Percentiles rank a stretch among this genome's conserved stretches.
These are phyloP conservation scores for Thymelicus sylvestris DNA, from an alignment of 2,888 invertebrate species.

Conservation along the genomic window DNA sequence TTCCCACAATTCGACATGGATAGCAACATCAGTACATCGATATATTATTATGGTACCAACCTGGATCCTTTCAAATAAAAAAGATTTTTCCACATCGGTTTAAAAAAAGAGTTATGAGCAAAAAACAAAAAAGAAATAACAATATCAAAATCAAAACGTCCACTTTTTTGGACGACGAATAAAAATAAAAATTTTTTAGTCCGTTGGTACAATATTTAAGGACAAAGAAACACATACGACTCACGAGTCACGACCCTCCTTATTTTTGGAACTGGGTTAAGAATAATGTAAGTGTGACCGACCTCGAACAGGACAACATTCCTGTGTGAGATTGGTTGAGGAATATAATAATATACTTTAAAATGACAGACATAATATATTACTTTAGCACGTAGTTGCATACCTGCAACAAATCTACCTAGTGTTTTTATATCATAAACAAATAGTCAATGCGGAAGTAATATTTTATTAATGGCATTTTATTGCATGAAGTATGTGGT, in stretches of 20 bases:
- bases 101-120: too few relatives aligned
- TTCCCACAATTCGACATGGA: too few relatives aligned
- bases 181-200: background rate
- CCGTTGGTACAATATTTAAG: background rate
- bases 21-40: too few relatives aligned
- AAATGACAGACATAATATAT: too few relatives aligned
- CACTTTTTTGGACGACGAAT: too few relatives aligned
- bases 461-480: conserved; percentile 20
- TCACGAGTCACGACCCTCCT: background rate
- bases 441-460: conserved; percentile 23
- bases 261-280: conserved; percentile 1
- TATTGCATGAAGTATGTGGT: conserved; percentile 9
- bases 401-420: too few relatives aligned
- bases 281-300: conserved; percentile 5
- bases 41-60: too few relatives aligned
- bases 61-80: too few relatives aligned
- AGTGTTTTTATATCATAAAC: background rate
- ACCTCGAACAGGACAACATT: conserved; percentile 2
- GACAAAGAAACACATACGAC: background rate
- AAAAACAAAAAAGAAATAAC: too few relatives aligned
- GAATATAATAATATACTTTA: background rate
- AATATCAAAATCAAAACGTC: too few relatives aligned
- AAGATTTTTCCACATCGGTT: too few relatives aligned
- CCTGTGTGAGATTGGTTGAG: background rate
- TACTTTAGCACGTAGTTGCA: too few relatives aligned